Evolutionary conservation across 2,113 vertebrate species (phyloP).

Genomic region (Marmota monax): DNA sequence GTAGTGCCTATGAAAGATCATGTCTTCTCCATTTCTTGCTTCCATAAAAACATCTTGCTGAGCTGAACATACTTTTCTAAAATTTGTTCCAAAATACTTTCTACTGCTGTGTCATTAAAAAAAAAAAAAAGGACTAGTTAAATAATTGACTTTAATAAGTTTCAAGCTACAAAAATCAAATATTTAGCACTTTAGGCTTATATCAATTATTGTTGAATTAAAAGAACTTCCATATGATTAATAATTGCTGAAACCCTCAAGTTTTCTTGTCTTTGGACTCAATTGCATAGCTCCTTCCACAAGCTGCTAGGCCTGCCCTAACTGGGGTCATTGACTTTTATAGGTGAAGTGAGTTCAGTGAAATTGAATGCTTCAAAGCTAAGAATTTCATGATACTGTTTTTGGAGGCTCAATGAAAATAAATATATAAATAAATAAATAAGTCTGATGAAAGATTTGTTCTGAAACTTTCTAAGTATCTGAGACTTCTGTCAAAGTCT

Average conservation of each 20-base stretch:
- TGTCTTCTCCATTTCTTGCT: background rate
- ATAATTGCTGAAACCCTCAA: conserved; percentile 31
- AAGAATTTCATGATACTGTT: conserved; percentile 48
- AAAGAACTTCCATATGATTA: background rate
- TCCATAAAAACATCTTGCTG: background rate
- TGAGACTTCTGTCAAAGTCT: background rate
- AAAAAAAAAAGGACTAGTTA: background rate
- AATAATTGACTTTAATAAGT: background rate
- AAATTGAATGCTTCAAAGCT: conserved; percentile 23
- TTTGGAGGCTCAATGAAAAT: background rate
- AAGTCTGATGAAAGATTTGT: background rate
- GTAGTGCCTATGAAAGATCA: background rate
- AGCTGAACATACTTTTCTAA: background rate
- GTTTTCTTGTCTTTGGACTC: background rate
- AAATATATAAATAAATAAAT: background rate
- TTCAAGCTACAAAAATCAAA: background rate
- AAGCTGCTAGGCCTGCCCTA: conserved; percentile 1
- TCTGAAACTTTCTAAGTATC: background rate
- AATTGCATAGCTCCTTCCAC: background rate
- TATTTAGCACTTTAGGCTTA: background rate
- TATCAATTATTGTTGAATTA: background rate
- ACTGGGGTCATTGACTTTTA: conserved; percentile 8
- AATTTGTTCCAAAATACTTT: background rate
- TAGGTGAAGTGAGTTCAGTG: background rate
- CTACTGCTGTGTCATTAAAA: background rate